phyloP scores from a whole-genome alignment of 1,140 invertebrate genomes.

The Eciton burchellii region DNA sequence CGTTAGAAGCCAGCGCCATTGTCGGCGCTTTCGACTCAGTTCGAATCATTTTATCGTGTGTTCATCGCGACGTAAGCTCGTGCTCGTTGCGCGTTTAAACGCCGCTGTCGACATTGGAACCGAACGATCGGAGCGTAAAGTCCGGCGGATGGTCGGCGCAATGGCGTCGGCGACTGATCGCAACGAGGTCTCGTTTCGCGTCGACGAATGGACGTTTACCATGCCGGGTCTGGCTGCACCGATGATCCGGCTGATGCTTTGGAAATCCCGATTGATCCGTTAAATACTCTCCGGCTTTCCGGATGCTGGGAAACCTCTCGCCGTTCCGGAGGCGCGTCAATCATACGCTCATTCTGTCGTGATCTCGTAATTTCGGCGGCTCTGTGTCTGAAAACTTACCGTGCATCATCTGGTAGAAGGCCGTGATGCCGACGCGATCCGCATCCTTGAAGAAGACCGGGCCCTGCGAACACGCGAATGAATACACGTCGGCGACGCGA shows the following conservation, averaged over 20 bases:
- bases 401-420: conserved; percentile 95
- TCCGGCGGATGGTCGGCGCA: conserved; percentile 4
- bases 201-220: conserved; percentile 30
- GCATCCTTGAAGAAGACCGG: conserved; percentile 94
- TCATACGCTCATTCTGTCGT: neutral
- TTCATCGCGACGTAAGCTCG: conserved; percentile 15
- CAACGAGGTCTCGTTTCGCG: conserved; percentile 15
- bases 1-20: conserved; percentile 50
- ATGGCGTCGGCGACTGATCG: conserved; percentile 1
- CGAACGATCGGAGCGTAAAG: conserved; percentile 29
- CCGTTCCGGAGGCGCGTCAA: neutral
- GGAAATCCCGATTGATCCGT: too few species aligned
- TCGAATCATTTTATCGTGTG: conserved; percentile 34
- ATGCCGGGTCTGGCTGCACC: neutral
- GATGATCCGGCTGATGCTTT: too few species aligned
- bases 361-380: neutral
- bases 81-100: conserved; percentile 29
- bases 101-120: conserved; percentile 39
- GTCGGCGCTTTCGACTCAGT: conserved; percentile 38
- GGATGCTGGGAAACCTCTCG: neutral
- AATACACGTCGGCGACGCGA: neutral
- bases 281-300: neutral
- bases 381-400: conserved; percentile 84
- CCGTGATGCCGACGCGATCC: conserved; percentile 93
- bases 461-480: conserved; percentile 87